Conservation (phyloP, 2,888 invertebrate species). For the Drosophila siamana region DNA sequence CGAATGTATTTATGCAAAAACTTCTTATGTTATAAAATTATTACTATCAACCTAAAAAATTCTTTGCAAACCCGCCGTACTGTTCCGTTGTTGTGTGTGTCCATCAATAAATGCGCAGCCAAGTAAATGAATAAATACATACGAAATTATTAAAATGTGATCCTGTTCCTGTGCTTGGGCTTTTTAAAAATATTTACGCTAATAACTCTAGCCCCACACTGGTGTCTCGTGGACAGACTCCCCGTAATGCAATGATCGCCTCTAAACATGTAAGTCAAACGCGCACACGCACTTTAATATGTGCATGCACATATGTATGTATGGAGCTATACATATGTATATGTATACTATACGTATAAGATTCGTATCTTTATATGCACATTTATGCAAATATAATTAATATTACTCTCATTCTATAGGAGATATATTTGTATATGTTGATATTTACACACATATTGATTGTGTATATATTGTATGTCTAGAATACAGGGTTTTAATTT, state of each 20-base stretch:
- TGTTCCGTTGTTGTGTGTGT: conserved; percentile 6
- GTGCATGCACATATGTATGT: background rate
- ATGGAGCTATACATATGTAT: background rate
- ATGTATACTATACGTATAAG: no score
- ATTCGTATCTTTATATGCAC: no score
- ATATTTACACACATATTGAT: conserved; percentile 1
- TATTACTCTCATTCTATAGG: conserved; percentile 36
- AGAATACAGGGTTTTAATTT: background rate
- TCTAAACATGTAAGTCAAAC: conserved; percentile 59
- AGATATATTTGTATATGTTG: background rate
- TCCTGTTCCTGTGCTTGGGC: conserved; percentile 14
- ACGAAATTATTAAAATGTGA: conserved; percentile 41
- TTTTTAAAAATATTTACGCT: conserved; percentile 6
- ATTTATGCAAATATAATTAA: conserved; percentile 36
- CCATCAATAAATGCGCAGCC: conserved; percentile 6
- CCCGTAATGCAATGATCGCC: conserved; percentile 34
- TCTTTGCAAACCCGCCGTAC: background rate
- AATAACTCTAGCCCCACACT: background rate
- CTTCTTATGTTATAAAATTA: background rate
- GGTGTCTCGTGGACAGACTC: background rate
- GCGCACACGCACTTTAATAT: conserved; percentile 48
- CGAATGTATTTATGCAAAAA: conserved; percentile 1
- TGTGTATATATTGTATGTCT: background rate
- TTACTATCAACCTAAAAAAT: background rate
- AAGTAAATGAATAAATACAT: conserved; percentile 17